Percentiles rank a stretch among this genome's conserved stretches.
These are phyloP conservation scores for Tapera naevia DNA, from an alignment of 2,797 vertebrate species.

Conservation along the genomic window DNA sequence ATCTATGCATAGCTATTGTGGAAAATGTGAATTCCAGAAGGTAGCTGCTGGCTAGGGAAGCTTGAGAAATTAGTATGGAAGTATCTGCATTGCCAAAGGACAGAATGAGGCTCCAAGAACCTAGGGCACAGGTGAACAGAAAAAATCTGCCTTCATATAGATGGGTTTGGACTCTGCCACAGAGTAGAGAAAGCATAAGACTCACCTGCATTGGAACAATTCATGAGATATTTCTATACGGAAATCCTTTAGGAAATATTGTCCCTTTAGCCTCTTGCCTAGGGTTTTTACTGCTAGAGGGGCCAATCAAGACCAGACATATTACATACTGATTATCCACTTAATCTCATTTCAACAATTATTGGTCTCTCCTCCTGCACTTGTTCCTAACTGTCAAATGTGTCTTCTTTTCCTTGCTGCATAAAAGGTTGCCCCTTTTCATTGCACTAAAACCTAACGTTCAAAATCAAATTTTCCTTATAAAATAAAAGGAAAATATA, in stretches of 20 bases:
- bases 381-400: background rate
- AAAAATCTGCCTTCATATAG: background rate
- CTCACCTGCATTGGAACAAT: background rate
- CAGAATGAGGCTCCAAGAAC: background rate
- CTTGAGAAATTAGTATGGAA: background rate
- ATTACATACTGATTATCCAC: slow-evolving; percentile 32
- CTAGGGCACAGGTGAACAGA: background rate
- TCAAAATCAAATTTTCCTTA: background rate
- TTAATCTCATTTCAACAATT: slow-evolving; percentile 44
- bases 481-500: slow-evolving; percentile 3
- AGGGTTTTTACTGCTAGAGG: background rate
- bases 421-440: background rate
- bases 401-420: background rate
- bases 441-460: background rate
- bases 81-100: background rate
- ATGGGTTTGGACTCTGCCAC: background rate
- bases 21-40: background rate
- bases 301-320: background rate
- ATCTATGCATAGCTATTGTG: background rate
- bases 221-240: background rate
- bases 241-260: background rate
- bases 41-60: background rate
- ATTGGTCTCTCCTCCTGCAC: background rate
- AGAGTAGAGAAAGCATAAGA: background rate
- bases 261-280: background rate